phyloP scores from a whole-genome alignment of 2,113 vertebrate genomes.

The Gopherus evgoodei region DNA sequence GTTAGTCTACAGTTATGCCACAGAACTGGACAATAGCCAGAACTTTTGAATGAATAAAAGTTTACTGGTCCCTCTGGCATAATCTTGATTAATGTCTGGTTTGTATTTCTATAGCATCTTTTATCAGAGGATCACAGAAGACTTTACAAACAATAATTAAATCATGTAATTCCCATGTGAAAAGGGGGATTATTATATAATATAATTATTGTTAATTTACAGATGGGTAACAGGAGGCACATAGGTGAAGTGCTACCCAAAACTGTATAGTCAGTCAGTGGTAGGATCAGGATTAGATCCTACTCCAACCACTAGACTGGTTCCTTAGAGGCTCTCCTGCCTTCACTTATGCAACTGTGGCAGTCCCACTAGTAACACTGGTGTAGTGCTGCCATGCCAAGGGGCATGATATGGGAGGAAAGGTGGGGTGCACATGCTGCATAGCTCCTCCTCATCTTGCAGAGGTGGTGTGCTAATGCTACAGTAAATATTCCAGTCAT shows the following conservation, averaged over 20 bases:
- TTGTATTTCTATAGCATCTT: neutral
- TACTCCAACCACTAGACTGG: neutral
- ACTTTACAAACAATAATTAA: neutral
- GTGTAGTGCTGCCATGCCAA: neutral
- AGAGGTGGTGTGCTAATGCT: neutral
- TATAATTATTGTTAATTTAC: accelerated
- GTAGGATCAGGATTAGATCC: neutral
- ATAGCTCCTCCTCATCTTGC: neutral
- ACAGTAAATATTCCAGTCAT: neutral
- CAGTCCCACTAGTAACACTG: neutral
- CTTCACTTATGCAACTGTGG: neutral
- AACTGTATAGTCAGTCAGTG: neutral
- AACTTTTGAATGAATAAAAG: neutral
- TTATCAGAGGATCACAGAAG: neutral
- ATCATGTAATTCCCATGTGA: neutral
- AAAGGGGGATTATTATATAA: neutral
- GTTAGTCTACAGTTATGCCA: neutral
- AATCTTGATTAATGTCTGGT: neutral
- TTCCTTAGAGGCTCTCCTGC: too few relatives aligned
- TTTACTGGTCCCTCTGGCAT: accelerated
- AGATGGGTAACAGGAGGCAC: neutral
- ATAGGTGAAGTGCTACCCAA: accelerated
- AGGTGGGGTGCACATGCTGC: neutral
- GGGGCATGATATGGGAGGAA: neutral
- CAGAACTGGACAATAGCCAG: neutral